Evolutionary conservation across 2,797 vertebrate species (phyloP).

Genomic region (Micromesistius poutassou): DNA sequence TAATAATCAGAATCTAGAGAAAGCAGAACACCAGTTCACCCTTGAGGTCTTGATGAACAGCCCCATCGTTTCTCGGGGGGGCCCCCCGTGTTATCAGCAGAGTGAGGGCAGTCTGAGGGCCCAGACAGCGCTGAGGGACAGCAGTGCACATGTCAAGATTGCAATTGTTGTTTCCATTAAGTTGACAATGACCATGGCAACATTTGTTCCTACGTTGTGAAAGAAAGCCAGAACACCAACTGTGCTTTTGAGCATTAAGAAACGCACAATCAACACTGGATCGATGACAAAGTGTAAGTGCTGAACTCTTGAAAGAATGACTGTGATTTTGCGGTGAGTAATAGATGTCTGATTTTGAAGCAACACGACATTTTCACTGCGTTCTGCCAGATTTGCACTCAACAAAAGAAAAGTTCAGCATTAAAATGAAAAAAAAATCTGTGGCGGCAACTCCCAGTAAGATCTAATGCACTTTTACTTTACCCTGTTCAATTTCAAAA

Average conservation of each 20-base stretch:
- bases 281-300: neutral
- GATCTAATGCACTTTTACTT: neutral
- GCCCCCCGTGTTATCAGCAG: neutral
- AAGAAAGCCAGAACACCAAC: neutral
- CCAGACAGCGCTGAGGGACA: constrained; percentile 11
- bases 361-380: neutral
- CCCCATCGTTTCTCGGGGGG: neutral
- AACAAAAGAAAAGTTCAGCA: neutral
- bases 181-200: neutral
- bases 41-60: neutral
- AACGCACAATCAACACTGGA: neutral
- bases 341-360: neutral
- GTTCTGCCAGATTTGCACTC: neutral
- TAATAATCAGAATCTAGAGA: neutral
- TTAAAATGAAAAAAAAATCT: neutral
- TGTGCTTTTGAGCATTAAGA: neutral
- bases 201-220: neutral
- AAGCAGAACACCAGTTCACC: neutral
- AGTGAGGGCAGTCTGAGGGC: constrained; percentile 3
- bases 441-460: neutral
- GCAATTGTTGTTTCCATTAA: neutral
- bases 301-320: neutral
- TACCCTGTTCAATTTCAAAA: neutral
- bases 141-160: constrained; percentile 13
- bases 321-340: neutral